Evolutionary conservation across 2,113 vertebrate species (phyloP).

Genomic region (Axis porcinus): DNA sequence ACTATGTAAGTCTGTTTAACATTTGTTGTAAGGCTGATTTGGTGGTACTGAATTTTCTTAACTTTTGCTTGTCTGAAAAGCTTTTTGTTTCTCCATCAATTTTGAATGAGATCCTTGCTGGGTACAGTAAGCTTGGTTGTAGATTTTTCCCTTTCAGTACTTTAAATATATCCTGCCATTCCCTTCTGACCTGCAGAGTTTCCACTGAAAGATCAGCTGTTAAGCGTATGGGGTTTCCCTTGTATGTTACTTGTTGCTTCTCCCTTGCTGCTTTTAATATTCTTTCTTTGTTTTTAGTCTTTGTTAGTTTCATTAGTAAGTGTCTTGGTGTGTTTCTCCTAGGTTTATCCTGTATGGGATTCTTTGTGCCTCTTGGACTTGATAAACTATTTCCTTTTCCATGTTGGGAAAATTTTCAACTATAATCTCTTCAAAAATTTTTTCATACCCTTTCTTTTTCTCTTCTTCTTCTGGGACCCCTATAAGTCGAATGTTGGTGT

Average conservation of each 20-base stretch:
- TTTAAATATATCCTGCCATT: background rate
- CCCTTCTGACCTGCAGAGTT: background rate
- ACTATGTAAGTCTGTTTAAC: background rate
- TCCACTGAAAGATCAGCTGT: background rate
- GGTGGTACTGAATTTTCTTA: background rate
- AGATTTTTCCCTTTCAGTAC: background rate
- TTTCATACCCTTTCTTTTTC: background rate
- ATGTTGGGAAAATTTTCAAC: background rate
- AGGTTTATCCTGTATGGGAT: background rate
- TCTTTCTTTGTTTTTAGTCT: background rate
- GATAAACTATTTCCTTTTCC: background rate
- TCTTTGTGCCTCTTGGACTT: background rate
- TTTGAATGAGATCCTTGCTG: background rate
- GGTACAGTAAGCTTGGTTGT: background rate
- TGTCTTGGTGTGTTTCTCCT: background rate
- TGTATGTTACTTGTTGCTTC: background rate
- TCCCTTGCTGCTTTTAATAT: background rate
- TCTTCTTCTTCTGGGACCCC: background rate
- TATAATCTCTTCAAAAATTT: background rate
- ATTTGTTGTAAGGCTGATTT: background rate
- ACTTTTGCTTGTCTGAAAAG: background rate
- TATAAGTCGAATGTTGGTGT: background rate
- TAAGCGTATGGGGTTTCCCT: background rate
- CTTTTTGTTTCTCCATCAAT: background rate
- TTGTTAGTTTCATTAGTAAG: background rate